Percentiles rank a stretch among this genome's conserved stretches.
phyloP scores from a whole-genome alignment of 2,888 invertebrate species.

The Colletes collaris region DNA sequence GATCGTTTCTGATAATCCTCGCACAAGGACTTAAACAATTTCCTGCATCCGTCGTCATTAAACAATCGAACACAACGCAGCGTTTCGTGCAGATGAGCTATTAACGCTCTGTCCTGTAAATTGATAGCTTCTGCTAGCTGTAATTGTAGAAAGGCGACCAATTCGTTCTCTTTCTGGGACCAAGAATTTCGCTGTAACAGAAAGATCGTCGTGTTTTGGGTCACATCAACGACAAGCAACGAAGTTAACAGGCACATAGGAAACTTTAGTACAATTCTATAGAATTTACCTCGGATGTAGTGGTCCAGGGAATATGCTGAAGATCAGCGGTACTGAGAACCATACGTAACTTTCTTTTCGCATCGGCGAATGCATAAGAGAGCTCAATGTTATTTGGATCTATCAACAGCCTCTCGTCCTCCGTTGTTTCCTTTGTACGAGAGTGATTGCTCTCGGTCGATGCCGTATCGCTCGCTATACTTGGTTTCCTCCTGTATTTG shows the following conservation, averaged over 20 bases:
- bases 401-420: conserved; percentile 83
- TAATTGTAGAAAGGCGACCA: conserved; percentile 88
- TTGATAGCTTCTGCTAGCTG: conserved; percentile 93
- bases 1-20: conserved; percentile 91
- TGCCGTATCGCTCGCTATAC: conserved; percentile 85
- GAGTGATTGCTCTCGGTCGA: conserved; percentile 81
- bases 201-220: not conserved
- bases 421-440: conserved; percentile 81
- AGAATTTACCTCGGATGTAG: conserved; percentile 74
- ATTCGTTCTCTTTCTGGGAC: conserved; percentile 82
- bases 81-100: conserved; percentile 93
- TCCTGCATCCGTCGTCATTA: conserved; percentile 88
- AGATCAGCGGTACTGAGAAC: conserved; percentile 95
- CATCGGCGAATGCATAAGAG: conserved; percentile 87
- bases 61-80: conserved; percentile 90
- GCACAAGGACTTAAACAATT: conserved; percentile 89
- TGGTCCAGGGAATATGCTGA: conserved; percentile 85
- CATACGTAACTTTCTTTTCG: conserved; percentile 94
- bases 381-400: conserved; percentile 85
- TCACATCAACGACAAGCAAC: not conserved
- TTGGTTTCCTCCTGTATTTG: conserved; percentile 92
- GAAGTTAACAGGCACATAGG: not conserved
- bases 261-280: not conserved
- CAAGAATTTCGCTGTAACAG: conserved; percentile 79
- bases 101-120: conserved; percentile 89